These are phyloP conservation scores for Hermatobates lingyangjiaoensis DNA, from an alignment of 1,140 invertebrate species.

Conservation along the genomic window DNA sequence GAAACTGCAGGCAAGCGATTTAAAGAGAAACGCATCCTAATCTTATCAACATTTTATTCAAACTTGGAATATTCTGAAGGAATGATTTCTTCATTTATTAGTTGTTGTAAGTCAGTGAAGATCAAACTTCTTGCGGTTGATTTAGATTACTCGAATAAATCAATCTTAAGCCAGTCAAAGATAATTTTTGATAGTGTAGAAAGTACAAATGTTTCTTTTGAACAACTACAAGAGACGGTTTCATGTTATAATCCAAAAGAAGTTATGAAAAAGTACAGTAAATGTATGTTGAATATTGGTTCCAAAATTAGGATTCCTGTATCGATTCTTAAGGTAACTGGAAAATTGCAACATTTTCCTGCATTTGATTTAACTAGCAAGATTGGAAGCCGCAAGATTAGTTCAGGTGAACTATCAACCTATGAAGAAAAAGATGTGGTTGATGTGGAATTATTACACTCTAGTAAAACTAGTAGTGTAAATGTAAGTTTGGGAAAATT, in stretches of 20 bases:
- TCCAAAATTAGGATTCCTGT: conserved; percentile 8
- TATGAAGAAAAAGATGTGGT: background rate
- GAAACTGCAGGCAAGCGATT: conserved; percentile 4
- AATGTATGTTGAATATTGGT: conserved; percentile 5
- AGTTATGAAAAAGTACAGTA: conserved; percentile 1
- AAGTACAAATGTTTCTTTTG: conserved; percentile 4
- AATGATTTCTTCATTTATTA: conserved; percentile 1
- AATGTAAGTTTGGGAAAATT: background rate
- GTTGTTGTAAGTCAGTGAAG: background rate
- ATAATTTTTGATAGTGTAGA: background rate
- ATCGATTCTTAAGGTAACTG: conserved; percentile 6
- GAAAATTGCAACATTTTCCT: background rate
- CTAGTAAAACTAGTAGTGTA: background rate
- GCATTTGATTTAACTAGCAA: conserved; percentile 2
- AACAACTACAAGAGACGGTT: conserved; percentile 6
- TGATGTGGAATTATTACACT: background rate
- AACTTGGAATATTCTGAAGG: background rate
- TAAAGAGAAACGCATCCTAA: conserved; percentile 6
- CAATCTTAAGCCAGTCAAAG: background rate
- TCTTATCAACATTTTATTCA: conserved; percentile 5
- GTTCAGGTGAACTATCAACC: background rate
- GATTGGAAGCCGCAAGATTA: background rate
- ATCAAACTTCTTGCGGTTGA: conserved; percentile 4
- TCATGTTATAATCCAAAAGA: conserved; percentile 10
- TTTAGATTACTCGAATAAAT: background rate